phyloP scores from a whole-genome alignment of 2,113 vertebrate species.

The Toxotes jaculatrix region DNA sequence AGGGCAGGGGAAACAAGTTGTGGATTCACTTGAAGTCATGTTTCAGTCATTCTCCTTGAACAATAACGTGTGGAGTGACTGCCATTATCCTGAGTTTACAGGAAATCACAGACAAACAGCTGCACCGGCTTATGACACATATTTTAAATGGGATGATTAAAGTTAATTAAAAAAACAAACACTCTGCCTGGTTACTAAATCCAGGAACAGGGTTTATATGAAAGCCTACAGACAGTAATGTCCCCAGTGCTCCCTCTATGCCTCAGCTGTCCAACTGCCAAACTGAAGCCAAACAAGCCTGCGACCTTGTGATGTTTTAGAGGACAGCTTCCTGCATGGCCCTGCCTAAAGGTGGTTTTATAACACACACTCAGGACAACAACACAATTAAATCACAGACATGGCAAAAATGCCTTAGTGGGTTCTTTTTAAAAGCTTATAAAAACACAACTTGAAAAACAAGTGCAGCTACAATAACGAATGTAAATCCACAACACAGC shows the following conservation, averaged over 20 bases:
- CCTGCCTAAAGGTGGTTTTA: neutral
- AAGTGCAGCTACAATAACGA: neutral
- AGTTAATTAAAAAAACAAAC: too few species aligned
- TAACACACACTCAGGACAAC: neutral
- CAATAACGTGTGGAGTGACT: neutral
- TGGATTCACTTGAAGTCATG: too few species aligned
- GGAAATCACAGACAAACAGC: neutral
- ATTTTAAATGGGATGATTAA: too few species aligned
- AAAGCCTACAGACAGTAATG: neutral
- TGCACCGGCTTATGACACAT: too few species aligned
- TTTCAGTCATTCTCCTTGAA: neutral
- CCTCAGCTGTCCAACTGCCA: neutral
- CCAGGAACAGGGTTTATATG: conserved; percentile 1
- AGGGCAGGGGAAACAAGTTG: too few species aligned
- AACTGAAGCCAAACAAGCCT: neutral
- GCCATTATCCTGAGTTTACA: neutral
- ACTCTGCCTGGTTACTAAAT: too few species aligned
- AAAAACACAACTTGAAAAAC: neutral
- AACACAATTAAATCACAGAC: neutral
- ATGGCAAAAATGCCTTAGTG: neutral
- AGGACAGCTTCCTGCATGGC: neutral
- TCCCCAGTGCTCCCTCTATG: neutral
- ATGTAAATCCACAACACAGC: neutral
- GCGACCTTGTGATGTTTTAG: neutral
- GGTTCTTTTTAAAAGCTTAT: neutral